A percentile compares a stretch with the other conserved stretches of the same genome.
Conservation (phyloP, 2,888 invertebrate genomes). For the Plagodis pulveraria region DNA sequence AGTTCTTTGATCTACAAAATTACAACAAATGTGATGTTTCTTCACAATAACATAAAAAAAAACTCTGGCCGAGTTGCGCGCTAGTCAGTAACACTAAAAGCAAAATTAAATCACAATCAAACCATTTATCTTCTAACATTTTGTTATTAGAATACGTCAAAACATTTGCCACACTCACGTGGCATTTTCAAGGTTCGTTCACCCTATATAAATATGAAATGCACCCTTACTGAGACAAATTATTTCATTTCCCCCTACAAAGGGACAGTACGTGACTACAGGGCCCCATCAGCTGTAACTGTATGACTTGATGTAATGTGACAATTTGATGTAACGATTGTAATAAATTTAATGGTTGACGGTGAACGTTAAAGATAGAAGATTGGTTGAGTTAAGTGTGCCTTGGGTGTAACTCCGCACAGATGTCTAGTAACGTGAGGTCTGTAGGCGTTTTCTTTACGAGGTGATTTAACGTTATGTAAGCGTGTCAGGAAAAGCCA, state of each 20-base stretch:
- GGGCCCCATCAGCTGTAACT: constrained; percentile 68
- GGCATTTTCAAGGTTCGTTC: constrained; percentile 57
- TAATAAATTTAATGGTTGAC: constrained; percentile 54
- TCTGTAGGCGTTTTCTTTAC: constrained; percentile 13
- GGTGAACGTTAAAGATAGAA: constrained; percentile 36
- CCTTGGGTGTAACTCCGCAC: constrained; percentile 19
- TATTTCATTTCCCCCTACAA: constrained; percentile 82
- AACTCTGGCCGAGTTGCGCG: too few relatives aligned
- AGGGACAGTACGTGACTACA: constrained; percentile 77
- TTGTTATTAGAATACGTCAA: constrained; percentile 12
- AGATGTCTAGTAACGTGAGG: constrained; percentile 36
- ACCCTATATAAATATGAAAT: constrained; percentile 79
- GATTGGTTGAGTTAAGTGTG: constrained; percentile 25
- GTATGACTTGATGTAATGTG: constrained; percentile 62
- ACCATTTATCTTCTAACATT: constrained; percentile 8
- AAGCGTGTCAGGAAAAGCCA: too few relatives aligned
- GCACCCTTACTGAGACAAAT: constrained; percentile 83
- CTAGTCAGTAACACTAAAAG: too few relatives aligned
- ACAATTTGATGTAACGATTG: constrained; percentile 65
- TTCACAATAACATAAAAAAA: too few relatives aligned
- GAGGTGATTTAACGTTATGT: too few relatives aligned
- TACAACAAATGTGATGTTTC: too few relatives aligned
- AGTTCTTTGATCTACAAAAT: too few relatives aligned
- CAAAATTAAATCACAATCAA: too few relatives aligned
- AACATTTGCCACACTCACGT: constrained; percentile 26